Evolutionary conservation across 1,140 invertebrate genomes (phyloP).

Genomic region (Drosophila oshimai): DNA sequence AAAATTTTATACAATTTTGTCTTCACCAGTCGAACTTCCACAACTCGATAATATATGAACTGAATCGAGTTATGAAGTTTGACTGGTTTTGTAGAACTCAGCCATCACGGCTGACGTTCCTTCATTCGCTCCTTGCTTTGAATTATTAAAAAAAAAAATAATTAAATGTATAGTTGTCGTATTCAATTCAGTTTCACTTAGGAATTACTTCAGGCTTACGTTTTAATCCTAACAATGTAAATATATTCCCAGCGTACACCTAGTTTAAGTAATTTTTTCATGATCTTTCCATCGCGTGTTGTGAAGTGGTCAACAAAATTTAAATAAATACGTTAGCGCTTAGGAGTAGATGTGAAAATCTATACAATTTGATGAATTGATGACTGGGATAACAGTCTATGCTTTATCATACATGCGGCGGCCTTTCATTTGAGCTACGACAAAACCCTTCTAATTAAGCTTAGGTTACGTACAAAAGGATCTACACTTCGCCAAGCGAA

Average conservation of each 20-base stretch:
- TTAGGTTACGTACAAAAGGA: neutral
- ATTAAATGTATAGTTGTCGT: neutral
- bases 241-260: neutral
- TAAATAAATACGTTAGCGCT: constrained; percentile 1
- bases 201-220: constrained; percentile 13
- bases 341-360: neutral
- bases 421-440: neutral
- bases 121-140: too few species aligned
- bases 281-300: neutral
- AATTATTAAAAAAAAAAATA: neutral
- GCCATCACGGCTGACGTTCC: neutral
- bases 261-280: constrained; percentile 3
- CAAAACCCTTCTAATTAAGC: neutral
- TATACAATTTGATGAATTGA: constrained; percentile 4
- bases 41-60: too few species aligned
- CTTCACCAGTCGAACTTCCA: too few species aligned
- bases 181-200: constrained; percentile 25
- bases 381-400: constrained; percentile 18
- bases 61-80: too few species aligned
- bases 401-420: constrained; percentile 16
- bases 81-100: neutral
- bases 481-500: neutral
- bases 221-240: neutral
- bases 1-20: too few species aligned
- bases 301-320: neutral